Evolutionary conservation across 2,113 vertebrate species (phyloP).

Genomic region (Salvelinus fontinalis): DNA sequence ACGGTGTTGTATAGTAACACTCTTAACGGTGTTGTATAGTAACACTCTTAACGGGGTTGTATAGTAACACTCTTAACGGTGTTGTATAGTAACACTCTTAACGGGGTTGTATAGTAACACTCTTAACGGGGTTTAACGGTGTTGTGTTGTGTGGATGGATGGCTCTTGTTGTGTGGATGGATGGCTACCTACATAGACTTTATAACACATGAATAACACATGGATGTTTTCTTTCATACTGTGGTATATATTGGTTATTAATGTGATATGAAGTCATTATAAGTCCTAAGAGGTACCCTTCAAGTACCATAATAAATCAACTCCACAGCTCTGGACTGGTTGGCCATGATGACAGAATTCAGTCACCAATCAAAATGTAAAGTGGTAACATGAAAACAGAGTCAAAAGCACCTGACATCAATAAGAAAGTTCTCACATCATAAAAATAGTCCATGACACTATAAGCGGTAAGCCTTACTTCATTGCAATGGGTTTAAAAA

Average conservation of each 20-base stretch:
- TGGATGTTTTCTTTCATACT: too few relatives aligned
- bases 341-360: not conserved
- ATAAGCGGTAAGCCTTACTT: constrained; percentile 22
- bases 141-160: constrained; percentile 23
- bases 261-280: too few relatives aligned
- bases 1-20: too few relatives aligned
- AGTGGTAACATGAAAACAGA: not conserved
- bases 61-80: too few relatives aligned
- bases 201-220: too few relatives aligned
- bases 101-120: too few relatives aligned
- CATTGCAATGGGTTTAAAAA: not conserved
- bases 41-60: too few relatives aligned
- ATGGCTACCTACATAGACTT: not conserved
- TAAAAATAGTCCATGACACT: constrained; percentile 42
- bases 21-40: too few relatives aligned
- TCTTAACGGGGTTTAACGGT: constrained; percentile 7
- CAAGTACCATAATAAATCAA: not conserved
- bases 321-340: not conserved
- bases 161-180: constrained; percentile 5
- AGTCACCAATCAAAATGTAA: constrained; percentile 7
- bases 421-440: constrained; percentile 26
- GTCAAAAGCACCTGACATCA: constrained; percentile 12
- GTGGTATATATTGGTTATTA: too few relatives aligned
- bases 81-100: too few relatives aligned
- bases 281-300: too few relatives aligned